Evolutionary conservation across 2,888 invertebrate genomes (phyloP).

Genomic region (Carterocephalus palaemon): DNA sequence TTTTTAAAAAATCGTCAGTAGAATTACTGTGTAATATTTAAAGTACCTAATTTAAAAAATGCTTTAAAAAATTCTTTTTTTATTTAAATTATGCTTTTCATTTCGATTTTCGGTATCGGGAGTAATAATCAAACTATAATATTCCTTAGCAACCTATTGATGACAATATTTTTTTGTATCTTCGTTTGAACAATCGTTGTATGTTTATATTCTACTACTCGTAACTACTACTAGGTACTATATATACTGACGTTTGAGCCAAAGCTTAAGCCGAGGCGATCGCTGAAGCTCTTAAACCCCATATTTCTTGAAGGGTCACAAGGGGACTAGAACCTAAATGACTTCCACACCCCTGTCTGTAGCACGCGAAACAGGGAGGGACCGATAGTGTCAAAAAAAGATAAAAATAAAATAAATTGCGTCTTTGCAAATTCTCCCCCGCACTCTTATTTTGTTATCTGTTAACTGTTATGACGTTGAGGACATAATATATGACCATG

Average conservation of each 20-base stretch:
- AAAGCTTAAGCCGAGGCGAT: slow-evolving; percentile 15
- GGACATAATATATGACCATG: slow-evolving; percentile 14
- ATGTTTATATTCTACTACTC: no score
- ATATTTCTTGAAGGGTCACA: slow-evolving; percentile 65
- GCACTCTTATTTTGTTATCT: slow-evolving; percentile 37
- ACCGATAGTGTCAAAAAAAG: slow-evolving; percentile 78
- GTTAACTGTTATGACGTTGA: slow-evolving; percentile 24
- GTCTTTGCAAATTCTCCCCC: slow-evolving; percentile 46
- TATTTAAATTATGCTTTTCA: neutral
- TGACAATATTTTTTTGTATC: no score
- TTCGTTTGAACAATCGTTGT: no score
- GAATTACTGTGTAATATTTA: no score
- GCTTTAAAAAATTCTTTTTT: no score
- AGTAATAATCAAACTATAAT: neutral
- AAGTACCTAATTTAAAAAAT: no score
- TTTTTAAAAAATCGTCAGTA: no score
- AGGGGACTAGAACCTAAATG: slow-evolving; percentile 59
- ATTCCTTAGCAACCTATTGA: no score
- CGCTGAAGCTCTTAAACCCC: slow-evolving; percentile 34
- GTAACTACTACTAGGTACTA: no score
- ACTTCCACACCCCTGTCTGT: slow-evolving; percentile 71
- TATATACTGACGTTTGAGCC: slow-evolving; percentile 30
- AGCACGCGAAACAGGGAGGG: slow-evolving; percentile 63
- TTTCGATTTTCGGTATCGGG: neutral
- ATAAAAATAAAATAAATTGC: slow-evolving; percentile 77